Evolutionary conservation across 1,140 invertebrate species (phyloP).

Genomic region (Pissodes strobi): DNA sequence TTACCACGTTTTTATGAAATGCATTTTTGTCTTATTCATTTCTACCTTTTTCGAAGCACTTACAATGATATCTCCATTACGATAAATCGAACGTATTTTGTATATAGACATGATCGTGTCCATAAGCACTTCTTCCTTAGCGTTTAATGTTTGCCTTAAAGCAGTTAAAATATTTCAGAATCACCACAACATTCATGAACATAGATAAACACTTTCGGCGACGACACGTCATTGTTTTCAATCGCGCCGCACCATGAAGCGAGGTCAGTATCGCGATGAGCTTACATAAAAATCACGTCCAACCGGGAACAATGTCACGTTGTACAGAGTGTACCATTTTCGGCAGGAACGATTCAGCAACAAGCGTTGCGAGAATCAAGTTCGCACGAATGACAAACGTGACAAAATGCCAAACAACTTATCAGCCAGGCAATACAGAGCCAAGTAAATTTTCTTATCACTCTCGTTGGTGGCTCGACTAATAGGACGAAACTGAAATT

Average conservation of each 20-base stretch:
- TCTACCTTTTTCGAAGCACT: conserved; percentile 14
- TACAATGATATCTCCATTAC: conserved; percentile 35
- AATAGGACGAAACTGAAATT: conserved; percentile 33
- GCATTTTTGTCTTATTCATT: too few relatives aligned
- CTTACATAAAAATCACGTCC: too few relatives aligned
- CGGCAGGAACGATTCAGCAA: too few relatives aligned
- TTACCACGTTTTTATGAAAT: too few relatives aligned
- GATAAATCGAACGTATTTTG: conserved; percentile 24
- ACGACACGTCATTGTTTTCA: conserved; percentile 15
- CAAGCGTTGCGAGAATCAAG: not conserved
- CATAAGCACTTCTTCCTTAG: not conserved
- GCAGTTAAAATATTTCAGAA: too few relatives aligned
- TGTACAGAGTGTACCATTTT: not conserved
- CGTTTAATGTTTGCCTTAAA: too few relatives aligned
- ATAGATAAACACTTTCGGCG: conserved; percentile 1
- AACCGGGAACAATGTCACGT: too few relatives aligned
- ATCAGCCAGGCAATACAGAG: conserved; percentile 17
- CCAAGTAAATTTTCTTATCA: conserved; percentile 36
- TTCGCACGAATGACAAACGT: conserved; percentile 15
- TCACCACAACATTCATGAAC: too few relatives aligned
- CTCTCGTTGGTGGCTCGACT: conserved; percentile 23
- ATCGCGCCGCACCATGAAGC: not conserved
- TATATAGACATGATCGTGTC: not conserved
- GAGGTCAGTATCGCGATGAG: too few relatives aligned
- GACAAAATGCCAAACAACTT: conserved; percentile 32